A percentile compares a stretch with the other conserved stretches of the same genome.
phyloP scores from a whole-genome alignment of 2,797 vertebrate genomes.

The Notoglanidium macrostoma region DNA sequence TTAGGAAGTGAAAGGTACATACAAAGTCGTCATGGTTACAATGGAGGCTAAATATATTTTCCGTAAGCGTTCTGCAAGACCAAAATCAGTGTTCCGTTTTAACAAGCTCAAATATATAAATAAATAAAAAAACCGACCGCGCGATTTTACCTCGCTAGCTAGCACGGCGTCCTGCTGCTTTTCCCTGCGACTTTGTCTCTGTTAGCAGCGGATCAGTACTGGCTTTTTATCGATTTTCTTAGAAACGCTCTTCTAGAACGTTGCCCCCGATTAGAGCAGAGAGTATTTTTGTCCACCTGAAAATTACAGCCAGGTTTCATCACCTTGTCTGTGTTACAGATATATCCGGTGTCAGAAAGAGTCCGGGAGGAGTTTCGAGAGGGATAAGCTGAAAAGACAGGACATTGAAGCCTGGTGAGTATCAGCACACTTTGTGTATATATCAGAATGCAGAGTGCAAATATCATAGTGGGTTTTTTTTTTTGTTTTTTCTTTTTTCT shows the following conservation, averaged over 20 bases:
- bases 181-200: too few relatives aligned
- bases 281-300: slow-evolving; percentile 5
- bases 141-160: neutral
- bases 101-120: neutral
- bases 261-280: neutral
- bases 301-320: neutral
- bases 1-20: neutral
- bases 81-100: neutral
- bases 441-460: neutral
- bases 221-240: neutral
- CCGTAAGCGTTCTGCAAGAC: neutral
- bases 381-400: slow-evolving; percentile 92
- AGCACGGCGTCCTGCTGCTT: neutral
- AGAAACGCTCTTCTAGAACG: neutral
- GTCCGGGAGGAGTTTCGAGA: slow-evolving; percentile 87
- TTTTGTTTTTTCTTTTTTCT: neutral
- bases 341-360: slow-evolving; percentile 98
- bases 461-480: too few relatives aligned
- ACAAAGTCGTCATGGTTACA: neutral
- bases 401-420: slow-evolving; percentile 92
- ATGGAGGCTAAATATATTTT: neutral
- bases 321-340: slow-evolving; percentile 65
- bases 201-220: neutral
- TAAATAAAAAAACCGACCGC: neutral
- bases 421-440: neutral